Conservation (phyloP, 53 echinoderm and acorn worm genomes). For the Crossaster papposus region DNA sequence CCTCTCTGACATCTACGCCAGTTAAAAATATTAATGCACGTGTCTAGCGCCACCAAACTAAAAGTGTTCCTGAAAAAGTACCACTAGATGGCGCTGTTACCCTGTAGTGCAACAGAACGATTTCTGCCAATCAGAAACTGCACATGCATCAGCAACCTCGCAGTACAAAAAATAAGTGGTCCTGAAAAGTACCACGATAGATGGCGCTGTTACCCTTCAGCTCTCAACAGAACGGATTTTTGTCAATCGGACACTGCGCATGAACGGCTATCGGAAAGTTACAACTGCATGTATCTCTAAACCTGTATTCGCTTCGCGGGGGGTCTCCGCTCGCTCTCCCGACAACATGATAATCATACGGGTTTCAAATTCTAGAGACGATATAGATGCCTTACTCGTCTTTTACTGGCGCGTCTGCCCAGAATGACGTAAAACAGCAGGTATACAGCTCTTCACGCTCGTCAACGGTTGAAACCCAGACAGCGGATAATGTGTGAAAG, state of each 20-base stretch:
- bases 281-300: background rate
- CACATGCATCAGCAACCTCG: background rate
- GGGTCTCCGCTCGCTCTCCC: background rate
- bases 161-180: background rate
- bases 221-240: background rate
- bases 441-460: background rate
- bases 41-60: slow-evolving; percentile 2
- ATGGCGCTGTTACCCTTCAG: background rate
- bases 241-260: background rate
- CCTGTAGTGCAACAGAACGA: background rate
- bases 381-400: background rate
- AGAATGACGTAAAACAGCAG: background rate
- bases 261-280: background rate
- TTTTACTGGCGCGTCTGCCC: background rate
- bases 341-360: background rate
- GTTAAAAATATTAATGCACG: background rate
- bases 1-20: background rate
- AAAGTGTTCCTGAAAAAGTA: background rate
- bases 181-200: background rate
- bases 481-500: background rate
- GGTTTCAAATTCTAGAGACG: background rate
- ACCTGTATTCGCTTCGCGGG: background rate
- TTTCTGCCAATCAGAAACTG: background rate
- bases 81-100: background rate
- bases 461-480: background rate